Evolutionary conservation across 1,140 invertebrate species (phyloP), one percentile per base, ranked within the genome.

Genomic region (Drosophila burlai): DNA sequence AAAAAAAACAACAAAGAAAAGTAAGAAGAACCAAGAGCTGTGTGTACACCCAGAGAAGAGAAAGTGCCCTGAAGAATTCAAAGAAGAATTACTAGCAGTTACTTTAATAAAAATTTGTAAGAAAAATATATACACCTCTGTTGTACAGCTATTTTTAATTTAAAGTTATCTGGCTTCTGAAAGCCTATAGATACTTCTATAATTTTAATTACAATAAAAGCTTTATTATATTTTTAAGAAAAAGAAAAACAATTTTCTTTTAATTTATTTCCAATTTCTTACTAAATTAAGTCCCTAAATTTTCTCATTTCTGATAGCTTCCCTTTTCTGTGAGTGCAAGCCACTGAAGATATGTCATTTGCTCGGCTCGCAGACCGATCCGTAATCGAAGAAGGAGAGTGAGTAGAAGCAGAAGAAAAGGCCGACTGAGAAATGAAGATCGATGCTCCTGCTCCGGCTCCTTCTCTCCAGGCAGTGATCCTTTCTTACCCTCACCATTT

Each of bases 281-380:
- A 11, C 3, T 29, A 29, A 29, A 29, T 7, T 8, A 11, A 21
- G n/a, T 38, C 8, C 8, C 9, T 24, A 9, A 34, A 29, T 29
- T 21, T 0, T 40, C 34, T 6, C 1, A 18, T 54, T 6, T 21
- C n/a, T 15, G 18, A 29, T 18, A 45, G 13, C 4, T 10, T 43
- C 18, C 29, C 21, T 55, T 67, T 76, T 65, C 40, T 76, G 34
- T 15, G 29, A 59, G 61, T 75, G 73, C 45, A 54, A 13, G 61
- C 38, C 61, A 61, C 50, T 43, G 64, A 58, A 86, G 83, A 89
- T 89, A 90, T 89, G 84, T 89, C 84, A 89, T 90, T 89, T 89
- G 81, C 55, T 61, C 63, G 81, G 73, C 76, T 74, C 54, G 57
- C 61, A 67, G 61, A 62, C 36, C 69, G 80, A 76, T 76, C 55